These are phyloP conservation scores for Smittia aterrima DNA, from an alignment of 2,888 invertebrate genomes.

Conservation along the genomic window DNA sequence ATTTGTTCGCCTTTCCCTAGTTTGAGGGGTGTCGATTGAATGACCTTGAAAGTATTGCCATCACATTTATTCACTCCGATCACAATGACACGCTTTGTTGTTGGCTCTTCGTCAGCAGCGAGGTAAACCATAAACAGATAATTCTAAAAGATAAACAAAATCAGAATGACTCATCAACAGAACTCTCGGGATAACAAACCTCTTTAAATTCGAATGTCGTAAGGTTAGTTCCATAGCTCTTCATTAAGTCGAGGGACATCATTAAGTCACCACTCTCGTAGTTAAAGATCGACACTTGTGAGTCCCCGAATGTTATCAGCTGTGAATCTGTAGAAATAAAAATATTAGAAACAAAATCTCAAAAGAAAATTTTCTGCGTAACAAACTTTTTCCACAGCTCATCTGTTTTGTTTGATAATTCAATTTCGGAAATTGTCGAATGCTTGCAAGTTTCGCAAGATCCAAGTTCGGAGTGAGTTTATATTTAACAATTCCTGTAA, in stretches of 20 bases:
- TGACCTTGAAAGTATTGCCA: constrained; percentile 8
- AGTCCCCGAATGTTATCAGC: constrained; percentile 18
- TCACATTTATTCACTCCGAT: constrained; percentile 13
- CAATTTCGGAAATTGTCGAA: constrained; percentile 34
- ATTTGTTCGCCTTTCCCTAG: constrained; percentile 3
- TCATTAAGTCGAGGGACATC: constrained; percentile 24
- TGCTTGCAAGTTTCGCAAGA: constrained; percentile 23
- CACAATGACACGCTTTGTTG: not conserved
- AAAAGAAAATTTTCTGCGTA: not conserved
- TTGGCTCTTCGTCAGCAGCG: constrained; percentile 3
- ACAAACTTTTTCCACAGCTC: constrained; percentile 29
- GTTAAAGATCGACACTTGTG: constrained; percentile 31
- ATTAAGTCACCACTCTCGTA: constrained; percentile 38
- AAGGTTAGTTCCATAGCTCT: constrained; percentile 26
- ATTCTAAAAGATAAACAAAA: too few species aligned
- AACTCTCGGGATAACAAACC: not conserved
- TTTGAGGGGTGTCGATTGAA: constrained; percentile 8
- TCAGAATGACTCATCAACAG: not conserved
- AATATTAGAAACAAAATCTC: not conserved
- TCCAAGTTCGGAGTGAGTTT: constrained; percentile 36
- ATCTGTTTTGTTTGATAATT: constrained; percentile 24
- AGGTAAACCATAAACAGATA: constrained; percentile 32
- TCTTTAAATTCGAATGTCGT: constrained; percentile 19
- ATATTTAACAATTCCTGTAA: constrained; percentile 28
- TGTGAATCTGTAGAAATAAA: constrained; percentile 23